These are phyloP conservation scores for Orchesellides sinensis DNA, from an alignment of 2,888 invertebrate genomes.

Conservation along the genomic window DNA sequence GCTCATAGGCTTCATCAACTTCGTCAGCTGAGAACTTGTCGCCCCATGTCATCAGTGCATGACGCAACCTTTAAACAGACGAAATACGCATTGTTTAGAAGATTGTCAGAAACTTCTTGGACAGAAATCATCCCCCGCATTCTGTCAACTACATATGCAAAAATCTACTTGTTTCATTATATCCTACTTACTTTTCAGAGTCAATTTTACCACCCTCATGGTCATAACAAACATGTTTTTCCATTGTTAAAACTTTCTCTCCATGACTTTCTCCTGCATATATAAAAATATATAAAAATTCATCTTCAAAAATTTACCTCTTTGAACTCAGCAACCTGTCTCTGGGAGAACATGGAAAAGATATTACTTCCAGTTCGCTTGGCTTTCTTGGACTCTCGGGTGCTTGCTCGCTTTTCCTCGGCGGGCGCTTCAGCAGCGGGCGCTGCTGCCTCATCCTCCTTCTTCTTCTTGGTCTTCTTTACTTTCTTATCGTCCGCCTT, in stretches of 20 bases:
- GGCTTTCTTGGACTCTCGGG: slow-evolving; percentile 87
- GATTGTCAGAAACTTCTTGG: no score
- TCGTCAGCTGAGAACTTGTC: slow-evolving; percentile 94
- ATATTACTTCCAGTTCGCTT: slow-evolving; percentile 96
- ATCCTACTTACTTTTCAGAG: slow-evolving; percentile 83
- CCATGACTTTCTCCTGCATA: no score
- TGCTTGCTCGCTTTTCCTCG: slow-evolving; percentile 86
- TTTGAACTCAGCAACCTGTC: slow-evolving; percentile 97
- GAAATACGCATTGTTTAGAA: no score
- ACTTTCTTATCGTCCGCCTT: slow-evolving; percentile 94
- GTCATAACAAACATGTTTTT: no score
- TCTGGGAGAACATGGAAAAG: slow-evolving; percentile 98
- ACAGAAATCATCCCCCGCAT: no score
- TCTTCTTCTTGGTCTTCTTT: slow-evolving; percentile 91
- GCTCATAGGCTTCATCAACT: slow-evolving; percentile 94
- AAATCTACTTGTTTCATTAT: no score
- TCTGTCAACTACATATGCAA: no score
- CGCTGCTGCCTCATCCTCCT: slow-evolving; percentile 77
- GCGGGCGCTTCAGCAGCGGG: slow-evolving; percentile 82
- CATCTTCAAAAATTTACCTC: no score
- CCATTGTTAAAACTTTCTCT: no score
- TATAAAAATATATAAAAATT: no score
- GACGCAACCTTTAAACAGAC: slow-evolving; percentile 83
- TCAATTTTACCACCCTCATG: slow-evolving; percentile 91
- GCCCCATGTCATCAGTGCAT: slow-evolving; percentile 94